These are phyloP conservation scores for Endomychus coccineus DNA, from an alignment of 2,888 invertebrate species.

Conservation along the genomic window DNA sequence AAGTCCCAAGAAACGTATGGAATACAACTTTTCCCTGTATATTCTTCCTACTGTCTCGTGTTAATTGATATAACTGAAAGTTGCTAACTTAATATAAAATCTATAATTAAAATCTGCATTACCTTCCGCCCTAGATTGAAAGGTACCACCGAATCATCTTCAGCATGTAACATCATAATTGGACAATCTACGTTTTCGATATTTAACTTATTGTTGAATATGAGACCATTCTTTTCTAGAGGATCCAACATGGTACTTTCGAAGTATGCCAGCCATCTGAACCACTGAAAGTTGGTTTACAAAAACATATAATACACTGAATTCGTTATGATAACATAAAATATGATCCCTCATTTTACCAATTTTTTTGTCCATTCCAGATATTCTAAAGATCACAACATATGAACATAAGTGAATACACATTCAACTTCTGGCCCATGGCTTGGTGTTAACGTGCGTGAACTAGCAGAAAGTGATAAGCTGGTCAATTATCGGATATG, in stretches of 20 bases:
- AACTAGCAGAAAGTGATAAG: too few relatives aligned
- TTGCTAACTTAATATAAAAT: slow-evolving; percentile 8
- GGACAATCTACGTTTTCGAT: slow-evolving; percentile 34
- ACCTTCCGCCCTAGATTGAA: slow-evolving; percentile 32
- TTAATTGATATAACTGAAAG: slow-evolving; percentile 27
- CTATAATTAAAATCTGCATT: slow-evolving; percentile 12
- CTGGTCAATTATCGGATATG: too few relatives aligned
- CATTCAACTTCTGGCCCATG: too few relatives aligned
- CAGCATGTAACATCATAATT: slow-evolving; percentile 37
- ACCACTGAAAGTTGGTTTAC: slow-evolving; percentile 31
- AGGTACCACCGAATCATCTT: slow-evolving; percentile 36
- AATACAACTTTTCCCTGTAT: slow-evolving; percentile 29
- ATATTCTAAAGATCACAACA: too few relatives aligned
- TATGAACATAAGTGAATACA: too few relatives aligned
- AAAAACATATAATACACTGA: too few relatives aligned
- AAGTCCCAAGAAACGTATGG: slow-evolving; percentile 25
- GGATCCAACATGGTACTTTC: slow-evolving; percentile 34
- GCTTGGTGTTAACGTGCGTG: too few relatives aligned
- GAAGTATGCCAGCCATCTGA: slow-evolving; percentile 37
- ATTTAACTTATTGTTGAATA: slow-evolving; percentile 31
- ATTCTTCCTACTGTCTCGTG: slow-evolving; percentile 23
- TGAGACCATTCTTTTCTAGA: slow-evolving; percentile 34
- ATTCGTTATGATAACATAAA: too few relatives aligned
- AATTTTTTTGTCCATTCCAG: too few relatives aligned
- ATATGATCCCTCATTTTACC: too few relatives aligned